Percentiles rank a stretch among this genome's conserved stretches.
Evolutionary conservation across 2,888 invertebrate species (phyloP).

Genomic region (Napeogenes inachia): DNA sequence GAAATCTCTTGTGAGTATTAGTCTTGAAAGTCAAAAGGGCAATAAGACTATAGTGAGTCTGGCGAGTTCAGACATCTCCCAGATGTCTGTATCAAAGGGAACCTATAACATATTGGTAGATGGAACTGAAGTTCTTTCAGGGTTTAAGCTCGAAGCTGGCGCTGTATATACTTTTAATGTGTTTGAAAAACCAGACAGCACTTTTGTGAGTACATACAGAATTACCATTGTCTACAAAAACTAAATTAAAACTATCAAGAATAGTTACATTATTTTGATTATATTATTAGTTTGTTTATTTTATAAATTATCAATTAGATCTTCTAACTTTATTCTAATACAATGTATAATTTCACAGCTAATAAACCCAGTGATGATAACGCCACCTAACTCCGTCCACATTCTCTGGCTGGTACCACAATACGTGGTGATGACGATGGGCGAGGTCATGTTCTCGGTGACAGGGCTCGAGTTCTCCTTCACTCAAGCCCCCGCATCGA

Average conservation of each 20-base stretch:
- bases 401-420: conserved; percentile 94
- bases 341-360: conserved; percentile 38
- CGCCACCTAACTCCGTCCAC: conserved; percentile 84
- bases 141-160: conserved; percentile 72
- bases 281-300: too few species aligned
- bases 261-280: too few species aligned
- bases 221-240: not conserved
- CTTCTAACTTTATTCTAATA: too few species aligned
- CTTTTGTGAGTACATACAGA: conserved; percentile 46
- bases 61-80: conserved; percentile 42
- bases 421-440: conserved; percentile 93
- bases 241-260: not conserved
- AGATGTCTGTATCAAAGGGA: conserved; percentile 50
- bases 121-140: conserved; percentile 42
- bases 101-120: conserved; percentile 57
- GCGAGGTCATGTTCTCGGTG: conserved; percentile 96
- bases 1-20: conserved; percentile 39
- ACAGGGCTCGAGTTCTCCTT: conserved; percentile 98
- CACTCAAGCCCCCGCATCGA: conserved; percentile 92
- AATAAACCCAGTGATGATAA: conserved; percentile 67
- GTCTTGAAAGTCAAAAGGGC: conserved; percentile 42
- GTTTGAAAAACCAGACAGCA: conserved; percentile 50
- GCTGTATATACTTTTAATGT: conserved; percentile 81
- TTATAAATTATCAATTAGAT: too few species aligned
- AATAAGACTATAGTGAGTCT: conserved; percentile 45